Base-by-base conservation (phyloP, 2,113 vertebrate genomes). In the Mixornis gularis region DNA sequence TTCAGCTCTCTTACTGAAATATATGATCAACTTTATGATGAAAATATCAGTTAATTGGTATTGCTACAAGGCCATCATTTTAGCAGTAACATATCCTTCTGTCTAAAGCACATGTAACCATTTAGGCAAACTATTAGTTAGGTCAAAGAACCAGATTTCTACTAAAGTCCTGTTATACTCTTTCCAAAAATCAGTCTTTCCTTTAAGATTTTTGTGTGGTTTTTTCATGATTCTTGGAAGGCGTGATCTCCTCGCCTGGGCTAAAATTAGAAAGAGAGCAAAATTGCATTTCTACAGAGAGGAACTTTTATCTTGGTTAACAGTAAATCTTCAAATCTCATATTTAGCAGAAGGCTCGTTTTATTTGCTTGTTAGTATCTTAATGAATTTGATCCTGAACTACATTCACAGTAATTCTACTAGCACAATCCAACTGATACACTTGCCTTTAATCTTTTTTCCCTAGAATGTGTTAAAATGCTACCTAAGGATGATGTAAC, bases 311-410 rank as follows among this genome's bases (percentile, higher is more conserved):
- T 81, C 19, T 60, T 43, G 30, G 19, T 8, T 40, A 48, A 27
- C 4, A 48, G 13, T 4, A 71, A 48, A 64, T n/a, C 65, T 87
- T 86, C 26, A 70, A 55, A 49, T 11, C 6, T 77, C 22, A 3
- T 40, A 46, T 29, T 80, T 85, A 69, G 4, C 0, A 2, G 58
- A 44, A 4, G 10, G 0, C 4, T 79, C 13, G 4, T 55, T 73
- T 80, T 72, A 64, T 51, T 85, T 68, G 10, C 9, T 79, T 72
- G 16, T 27, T 27, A 24, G 0, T 60, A 30, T 30, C 63, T 74
- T 64, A 76, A 66, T 73, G 58, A 0, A 38, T 60, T 72, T 79
- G 19, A 69, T 77, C n/a, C 41, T 69, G 17, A 56, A 21, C 16
- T 72, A 32, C 17, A 20, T 14, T 55, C 4, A 18, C 4, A 64